Base-by-base conservation (phyloP, 2,888 invertebrate species). In the Leptopilina syphax region DNA sequence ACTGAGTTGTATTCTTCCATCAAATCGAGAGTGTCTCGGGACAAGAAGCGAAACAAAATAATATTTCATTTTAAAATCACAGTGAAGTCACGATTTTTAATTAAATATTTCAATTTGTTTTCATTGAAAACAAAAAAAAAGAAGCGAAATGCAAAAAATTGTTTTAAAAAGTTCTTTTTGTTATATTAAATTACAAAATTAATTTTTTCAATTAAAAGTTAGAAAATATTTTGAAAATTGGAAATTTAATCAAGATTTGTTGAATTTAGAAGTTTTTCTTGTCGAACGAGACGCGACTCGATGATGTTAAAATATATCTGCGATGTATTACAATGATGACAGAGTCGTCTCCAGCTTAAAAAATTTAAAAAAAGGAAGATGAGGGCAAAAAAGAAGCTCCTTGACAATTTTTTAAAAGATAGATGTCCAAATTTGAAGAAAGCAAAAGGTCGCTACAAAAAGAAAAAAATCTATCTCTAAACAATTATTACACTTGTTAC, bases 401-500 rank as follows among this genome's bases (percentile, higher is more conserved):
- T 34, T 9, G 13, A 78, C 60, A 65, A 81, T 67, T 77, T 77
- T 34, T 34, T 3, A 34, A 77, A 57, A 70, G 27, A 70, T 70
- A 54, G 70, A 70, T 54, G 54, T 27, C 65, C 12, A 70, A 47
- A 47, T 9, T 9, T 7, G 5, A 57, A 70, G 27, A 77, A 13
- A 83, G 82, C 82, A 79, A 83, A 81, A 80, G 82, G 86, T 88
- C 85, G 86, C 85, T 86, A 85, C 34, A 4, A 34, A 34, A 34
- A 4, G 34, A 34, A 34, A 34, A 34, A 86, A 86, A 87, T 86
- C 85, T 86, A 86, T 86, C 87, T 87, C 86, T 87, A 88, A 87
- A 90, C 86, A 89, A 86, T 89, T 88, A 88, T 88, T 87, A 88
- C 87, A 89, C 88, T 90, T 90, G 90, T 91, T 90, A 90, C 87